Conservation (phyloP, 1,140 invertebrate species). For the Zophobas atratus region DNA sequence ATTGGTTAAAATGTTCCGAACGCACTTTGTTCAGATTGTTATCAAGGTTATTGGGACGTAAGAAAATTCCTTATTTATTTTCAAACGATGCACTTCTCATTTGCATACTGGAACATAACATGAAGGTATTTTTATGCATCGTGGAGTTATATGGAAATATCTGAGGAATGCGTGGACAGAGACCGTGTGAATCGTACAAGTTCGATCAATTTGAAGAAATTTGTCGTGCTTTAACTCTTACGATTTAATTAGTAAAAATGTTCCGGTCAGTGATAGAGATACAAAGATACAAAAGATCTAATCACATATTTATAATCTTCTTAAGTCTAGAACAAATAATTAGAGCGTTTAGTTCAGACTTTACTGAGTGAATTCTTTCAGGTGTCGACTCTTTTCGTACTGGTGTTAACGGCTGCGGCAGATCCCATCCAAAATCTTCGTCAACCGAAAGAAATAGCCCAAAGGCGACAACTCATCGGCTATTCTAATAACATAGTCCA, state of each 20-base stretch:
- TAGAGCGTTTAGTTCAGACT: slow-evolving; percentile 27
- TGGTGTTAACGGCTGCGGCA: neutral
- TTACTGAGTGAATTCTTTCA: slow-evolving; percentile 6
- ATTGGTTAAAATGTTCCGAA: too few species aligned
- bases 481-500: slow-evolving; percentile 55
- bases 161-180: neutral
- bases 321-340: neutral
- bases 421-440: neutral
- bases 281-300: neutral
- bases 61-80: slow-evolving; percentile 42
- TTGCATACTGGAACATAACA: slow-evolving; percentile 33
- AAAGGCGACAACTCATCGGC: slow-evolving; percentile 49
- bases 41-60: slow-evolving; percentile 46
- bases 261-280: slow-evolving; percentile 2
- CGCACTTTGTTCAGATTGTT: neutral
- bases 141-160: neutral
- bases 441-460: slow-evolving; percentile 33
- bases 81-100: slow-evolving; percentile 36
- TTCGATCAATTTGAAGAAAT: neutral
- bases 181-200: too few species aligned
- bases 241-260: slow-evolving; percentile 11
- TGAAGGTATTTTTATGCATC: slow-evolving; percentile 26
- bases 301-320: too few species aligned
- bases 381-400: slow-evolving; percentile 2
- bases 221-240: neutral